These are phyloP conservation scores for Conopomorpha cramerella DNA, from an alignment of 1,140 invertebrate species.

Conservation along the genomic window DNA sequence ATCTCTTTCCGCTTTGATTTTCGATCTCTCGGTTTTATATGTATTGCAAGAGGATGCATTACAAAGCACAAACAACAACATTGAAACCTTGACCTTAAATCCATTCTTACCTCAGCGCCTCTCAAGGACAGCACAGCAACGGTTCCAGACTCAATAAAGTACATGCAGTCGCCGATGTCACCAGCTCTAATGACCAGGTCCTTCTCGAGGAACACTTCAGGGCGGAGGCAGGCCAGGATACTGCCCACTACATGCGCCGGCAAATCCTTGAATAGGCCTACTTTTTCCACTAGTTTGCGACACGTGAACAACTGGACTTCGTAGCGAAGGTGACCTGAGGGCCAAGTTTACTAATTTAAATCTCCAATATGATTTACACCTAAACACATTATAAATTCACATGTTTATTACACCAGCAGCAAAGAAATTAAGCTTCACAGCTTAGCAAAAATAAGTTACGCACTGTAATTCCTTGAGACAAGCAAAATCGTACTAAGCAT, in stretches of 20 bases:
- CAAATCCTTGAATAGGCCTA: conserved; percentile 16
- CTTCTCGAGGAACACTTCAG: conserved; percentile 27
- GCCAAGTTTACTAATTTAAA: neutral
- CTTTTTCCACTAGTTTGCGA: conserved; percentile 19
- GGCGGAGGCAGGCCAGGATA: conserved; percentile 19
- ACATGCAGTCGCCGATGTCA: conserved; percentile 63
- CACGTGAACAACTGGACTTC: conserved; percentile 25
- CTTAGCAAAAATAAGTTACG: conserved; percentile 10
- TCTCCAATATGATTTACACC: no score
- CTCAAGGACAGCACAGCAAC: conserved; percentile 64
- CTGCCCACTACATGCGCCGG: conserved; percentile 16
- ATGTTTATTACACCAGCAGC: neutral
- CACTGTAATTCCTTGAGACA: no score
- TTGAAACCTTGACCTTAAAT: no score
- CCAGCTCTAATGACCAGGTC: conserved; percentile 59
- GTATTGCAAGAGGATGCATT: no score
- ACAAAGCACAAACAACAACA: no score
- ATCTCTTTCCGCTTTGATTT: no score
- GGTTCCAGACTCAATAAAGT: conserved; percentile 62
- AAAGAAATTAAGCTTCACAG: conserved; percentile 13
- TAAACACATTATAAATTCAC: neutral
- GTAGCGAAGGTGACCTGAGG: conserved; percentile 23
- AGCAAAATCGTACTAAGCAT: no score
- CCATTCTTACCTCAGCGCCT: conserved; percentile 57
- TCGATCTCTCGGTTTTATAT: no score